These are phyloP conservation scores for Xenops minutus DNA, from an alignment of 2,797 vertebrate species.

Conservation along the genomic window DNA sequence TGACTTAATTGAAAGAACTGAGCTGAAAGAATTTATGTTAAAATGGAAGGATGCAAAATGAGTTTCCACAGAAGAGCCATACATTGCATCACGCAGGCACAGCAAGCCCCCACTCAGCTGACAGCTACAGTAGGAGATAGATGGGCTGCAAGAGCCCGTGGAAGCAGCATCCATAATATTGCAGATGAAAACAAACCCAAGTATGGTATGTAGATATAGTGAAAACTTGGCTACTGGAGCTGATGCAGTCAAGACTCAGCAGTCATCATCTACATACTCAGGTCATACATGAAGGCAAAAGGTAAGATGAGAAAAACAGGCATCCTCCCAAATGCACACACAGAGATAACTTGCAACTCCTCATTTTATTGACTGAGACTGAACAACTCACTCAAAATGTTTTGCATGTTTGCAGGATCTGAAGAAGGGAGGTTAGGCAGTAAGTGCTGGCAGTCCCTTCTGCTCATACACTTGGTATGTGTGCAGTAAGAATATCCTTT, in stretches of 20 bases:
- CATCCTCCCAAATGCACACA: neutral
- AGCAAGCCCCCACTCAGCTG: neutral
- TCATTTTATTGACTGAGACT: neutral
- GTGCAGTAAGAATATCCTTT: neutral
- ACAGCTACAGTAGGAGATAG: neutral
- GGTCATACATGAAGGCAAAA: neutral
- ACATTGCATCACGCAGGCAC: neutral
- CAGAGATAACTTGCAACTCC: neutral
- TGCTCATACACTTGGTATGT: fast-evolving
- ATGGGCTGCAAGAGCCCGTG: neutral
- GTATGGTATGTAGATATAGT: neutral
- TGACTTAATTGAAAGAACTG: neutral
- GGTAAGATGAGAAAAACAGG: neutral
- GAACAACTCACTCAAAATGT: neutral
- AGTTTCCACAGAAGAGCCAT: neutral
- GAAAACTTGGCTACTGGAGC: neutral
- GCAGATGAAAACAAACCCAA: neutral
- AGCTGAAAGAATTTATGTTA: neutral
- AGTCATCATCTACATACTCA: neutral
- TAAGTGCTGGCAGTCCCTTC: neutral
- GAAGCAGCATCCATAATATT: neutral
- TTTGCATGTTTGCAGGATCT: fast-evolving
- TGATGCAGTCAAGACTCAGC: neutral
- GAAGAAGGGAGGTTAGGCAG: neutral
- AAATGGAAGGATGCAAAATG: neutral